Evolutionary conservation across 2,797 vertebrate species (phyloP).

Genomic region (Eulemur albifrons): DNA sequence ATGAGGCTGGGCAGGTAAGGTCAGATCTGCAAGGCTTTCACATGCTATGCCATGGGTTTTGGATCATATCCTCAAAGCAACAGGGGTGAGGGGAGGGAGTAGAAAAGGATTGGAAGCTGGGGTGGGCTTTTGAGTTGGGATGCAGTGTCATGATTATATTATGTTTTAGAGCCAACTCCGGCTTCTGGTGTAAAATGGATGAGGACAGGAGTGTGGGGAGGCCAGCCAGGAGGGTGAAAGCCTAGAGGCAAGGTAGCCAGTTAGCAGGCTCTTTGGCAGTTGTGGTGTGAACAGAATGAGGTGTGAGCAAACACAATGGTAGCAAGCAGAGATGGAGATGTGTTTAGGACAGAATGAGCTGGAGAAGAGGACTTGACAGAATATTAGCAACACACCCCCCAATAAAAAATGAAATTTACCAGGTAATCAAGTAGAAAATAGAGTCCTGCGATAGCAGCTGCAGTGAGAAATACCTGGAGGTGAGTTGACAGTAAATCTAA

Average conservation of each 20-base stretch:
- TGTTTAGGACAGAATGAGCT: conserved; percentile 35
- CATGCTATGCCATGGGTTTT: not conserved
- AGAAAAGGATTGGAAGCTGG: not conserved
- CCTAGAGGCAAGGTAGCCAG: not conserved
- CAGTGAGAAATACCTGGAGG: not conserved
- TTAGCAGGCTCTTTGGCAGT: not conserved
- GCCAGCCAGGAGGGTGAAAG: not conserved
- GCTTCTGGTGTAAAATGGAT: not conserved
- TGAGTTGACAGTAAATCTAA: conserved; percentile 31
- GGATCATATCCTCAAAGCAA: not conserved
- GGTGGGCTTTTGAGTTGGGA: not conserved
- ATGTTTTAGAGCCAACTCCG: not conserved
- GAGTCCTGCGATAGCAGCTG: not conserved
- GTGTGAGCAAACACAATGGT: not conserved
- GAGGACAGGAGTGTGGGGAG: not conserved
- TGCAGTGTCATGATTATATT: not conserved
- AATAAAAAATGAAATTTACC: not conserved
- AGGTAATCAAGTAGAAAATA: conserved; percentile 28
- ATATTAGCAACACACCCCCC: not conserved
- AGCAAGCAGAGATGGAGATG: not conserved
- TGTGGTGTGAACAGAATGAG: not conserved
- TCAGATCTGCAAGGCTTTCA: not conserved
- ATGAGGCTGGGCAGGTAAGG: not conserved
- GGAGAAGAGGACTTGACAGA: not conserved
- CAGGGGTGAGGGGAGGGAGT: not conserved